These are phyloP conservation scores for Astreopora myriophthalma DNA, from an alignment of 64 coral and sea anemone genomes.

Conservation along the genomic window DNA sequence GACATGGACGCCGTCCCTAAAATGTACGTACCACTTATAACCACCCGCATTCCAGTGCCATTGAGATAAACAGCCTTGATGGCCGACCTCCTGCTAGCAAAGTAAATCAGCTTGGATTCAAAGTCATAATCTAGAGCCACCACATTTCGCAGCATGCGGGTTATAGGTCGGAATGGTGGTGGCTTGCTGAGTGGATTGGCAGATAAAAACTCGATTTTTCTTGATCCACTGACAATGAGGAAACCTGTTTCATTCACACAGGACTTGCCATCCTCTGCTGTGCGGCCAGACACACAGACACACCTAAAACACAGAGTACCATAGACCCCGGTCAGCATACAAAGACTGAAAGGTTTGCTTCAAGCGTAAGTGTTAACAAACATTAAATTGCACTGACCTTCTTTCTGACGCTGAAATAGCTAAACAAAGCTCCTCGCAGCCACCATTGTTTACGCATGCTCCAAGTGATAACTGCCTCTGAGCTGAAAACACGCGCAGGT, in stretches of 20 bases:
- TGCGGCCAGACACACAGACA: constrained; percentile 68
- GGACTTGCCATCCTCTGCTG: constrained; percentile 52
- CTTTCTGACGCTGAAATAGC: constrained; percentile 41
- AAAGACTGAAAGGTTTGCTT: too few species aligned
- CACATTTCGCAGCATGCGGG: neutral
- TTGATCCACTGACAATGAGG: constrained; percentile 44
- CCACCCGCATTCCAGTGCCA: constrained; percentile 60
- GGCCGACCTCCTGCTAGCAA: neutral
- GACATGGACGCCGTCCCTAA: too few species aligned
- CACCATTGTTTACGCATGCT: constrained; percentile 59
- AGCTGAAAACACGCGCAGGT: constrained; percentile 62
- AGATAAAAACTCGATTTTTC: constrained; percentile 31
- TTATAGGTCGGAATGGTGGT: neutral
- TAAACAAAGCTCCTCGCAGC: constrained; percentile 89
- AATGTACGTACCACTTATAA: constrained; percentile 60
- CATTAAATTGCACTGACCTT: constrained; percentile 38
- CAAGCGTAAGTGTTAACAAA: neutral
- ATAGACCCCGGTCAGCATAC: too few species aligned
- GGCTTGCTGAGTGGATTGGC: neutral
- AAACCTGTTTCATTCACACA: constrained; percentile 63
- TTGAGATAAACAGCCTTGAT: constrained; percentile 71
- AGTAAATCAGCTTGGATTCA: constrained; percentile 71
- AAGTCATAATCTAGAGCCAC: constrained; percentile 72
- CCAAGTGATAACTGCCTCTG: constrained; percentile 65
- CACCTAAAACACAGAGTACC: constrained; percentile 68